Base-by-base conservation (phyloP, 2,113 vertebrate species). In the Tetrao urogallus region DNA sequence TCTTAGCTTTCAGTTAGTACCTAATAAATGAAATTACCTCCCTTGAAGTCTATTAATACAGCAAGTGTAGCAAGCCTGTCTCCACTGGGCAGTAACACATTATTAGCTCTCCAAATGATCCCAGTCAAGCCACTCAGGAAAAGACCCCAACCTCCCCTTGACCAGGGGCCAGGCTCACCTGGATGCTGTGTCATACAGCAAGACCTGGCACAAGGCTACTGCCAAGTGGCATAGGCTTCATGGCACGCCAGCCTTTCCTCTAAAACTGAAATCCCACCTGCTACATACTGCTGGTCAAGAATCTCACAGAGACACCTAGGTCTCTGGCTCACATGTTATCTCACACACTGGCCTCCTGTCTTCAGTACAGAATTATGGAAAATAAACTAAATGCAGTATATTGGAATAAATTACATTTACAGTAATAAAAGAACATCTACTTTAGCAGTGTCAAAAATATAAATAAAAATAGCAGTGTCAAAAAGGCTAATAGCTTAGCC, bases 1-100 rank as follows among this genome's bases (percentile, higher is more conserved):
- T 8, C 28, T 84, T 45, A 60, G 61, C 27, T 65, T 63, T 95
- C 70, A 45, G 65, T 78, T 73, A 70, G 57, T 27, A 20, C 28
- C 65, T 75, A 88, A 66, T 42, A 88, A 73, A 75, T 76, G 82
- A 89, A 95, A 88, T 10, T 90, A 60, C 47, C 42, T 88, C n/a
- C 14, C 30, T 64, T 77, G 50, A 76, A 67, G 34, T 74, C 72
- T 42, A 28, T 34, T 77, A 75, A 22, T 73, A 45, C 36, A 71
- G 36, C 6, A 58, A 85, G 42, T 12, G 28, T 1, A 72, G 52
- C 8, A 47, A 17, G 77, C 25, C 58, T 32, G 11, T 73, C 67
- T 93, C 40, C 66, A 42, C 75, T 22, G 36, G n/a, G 42, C 20
- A 90, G 58, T 7, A 63, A 28, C 1, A 6, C 77, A 88, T 77